phyloP scores from a whole-genome alignment of 2,113 vertebrate species.

The Misgurnus anguillicaudatus region DNA sequence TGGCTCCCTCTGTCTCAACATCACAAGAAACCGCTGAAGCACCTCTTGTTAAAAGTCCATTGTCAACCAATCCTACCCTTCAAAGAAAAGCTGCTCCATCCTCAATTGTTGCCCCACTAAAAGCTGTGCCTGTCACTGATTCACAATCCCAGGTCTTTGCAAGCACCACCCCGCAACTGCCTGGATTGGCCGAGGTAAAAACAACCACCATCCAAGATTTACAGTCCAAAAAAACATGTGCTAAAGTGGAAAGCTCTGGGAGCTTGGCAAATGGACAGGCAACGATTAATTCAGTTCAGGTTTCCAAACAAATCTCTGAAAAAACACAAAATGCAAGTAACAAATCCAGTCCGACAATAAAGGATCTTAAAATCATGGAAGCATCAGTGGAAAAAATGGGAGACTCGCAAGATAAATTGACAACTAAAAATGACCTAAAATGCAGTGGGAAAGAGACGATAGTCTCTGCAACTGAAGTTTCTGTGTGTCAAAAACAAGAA shows the following conservation, averaged over 20 bases:
- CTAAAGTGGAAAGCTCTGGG: slow-evolving; percentile 7
- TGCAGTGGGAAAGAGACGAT: slow-evolving; percentile 29
- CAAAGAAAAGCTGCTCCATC: slow-evolving; percentile 52
- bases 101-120: slow-evolving; percentile 35
- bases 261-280: slow-evolving; percentile 14
- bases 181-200: slow-evolving; percentile 3
- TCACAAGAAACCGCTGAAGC: slow-evolving; percentile 24
- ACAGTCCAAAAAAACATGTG: slow-evolving; percentile 16
- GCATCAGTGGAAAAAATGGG: slow-evolving; percentile 34
- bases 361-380: slow-evolving; percentile 25
- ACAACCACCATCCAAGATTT: neutral
- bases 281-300: neutral
- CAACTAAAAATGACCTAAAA: slow-evolving; percentile 49
- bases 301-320: slow-evolving; percentile 25
- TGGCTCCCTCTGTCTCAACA: slow-evolving; percentile 7
- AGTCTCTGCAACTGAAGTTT: slow-evolving; percentile 10
- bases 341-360: slow-evolving; percentile 20
- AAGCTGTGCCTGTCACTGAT: slow-evolving; percentile 24
- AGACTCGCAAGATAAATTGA: neutral
- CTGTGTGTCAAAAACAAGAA: slow-evolving; percentile 40
- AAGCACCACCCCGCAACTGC: slow-evolving; percentile 27
- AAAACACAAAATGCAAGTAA: slow-evolving; percentile 3
- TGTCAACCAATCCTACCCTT: slow-evolving; percentile 45
- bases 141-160: slow-evolving; percentile 10
- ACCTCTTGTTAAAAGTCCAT: slow-evolving; percentile 26